Conservation (phyloP, 2,113 vertebrate species). For the Cephalopholis sonnerati region DNA sequence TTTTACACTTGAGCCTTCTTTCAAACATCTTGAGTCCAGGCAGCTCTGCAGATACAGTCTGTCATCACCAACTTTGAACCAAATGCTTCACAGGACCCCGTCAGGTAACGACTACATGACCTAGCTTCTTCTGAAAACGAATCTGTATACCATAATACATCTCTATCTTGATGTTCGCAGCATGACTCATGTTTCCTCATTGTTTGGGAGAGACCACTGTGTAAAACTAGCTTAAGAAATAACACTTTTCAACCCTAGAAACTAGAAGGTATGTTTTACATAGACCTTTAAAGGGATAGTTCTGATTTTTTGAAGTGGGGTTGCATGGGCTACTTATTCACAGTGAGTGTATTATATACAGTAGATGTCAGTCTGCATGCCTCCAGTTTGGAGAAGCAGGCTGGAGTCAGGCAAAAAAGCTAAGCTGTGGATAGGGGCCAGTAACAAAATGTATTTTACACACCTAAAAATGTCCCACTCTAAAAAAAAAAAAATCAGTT, state of each 20-base stretch:
- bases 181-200: constrained; percentile 5
- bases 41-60: neutral
- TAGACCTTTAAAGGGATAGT: neutral
- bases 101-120: neutral
- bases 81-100: neutral
- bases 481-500: no score
- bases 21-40: neutral
- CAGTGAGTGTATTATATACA: no score
- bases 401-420: no score
- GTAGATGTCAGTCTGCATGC: no score
- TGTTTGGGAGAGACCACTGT: constrained; percentile 4
- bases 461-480: no score
- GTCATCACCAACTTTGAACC: no score
- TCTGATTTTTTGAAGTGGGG: no score
- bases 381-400: no score
- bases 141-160: neutral
- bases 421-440: no score
- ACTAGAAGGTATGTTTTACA: neutral
- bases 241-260: constrained; percentile 11
- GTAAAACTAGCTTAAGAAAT: constrained; percentile 21
- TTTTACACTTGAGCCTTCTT: neutral
- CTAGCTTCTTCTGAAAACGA: neutral
- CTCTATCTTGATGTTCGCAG: neutral
- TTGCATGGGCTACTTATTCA: no score
- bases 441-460: no score